These are phyloP conservation scores for Teleogryllus occipitalis DNA, from an alignment of 1,140 invertebrate species.

Conservation along the genomic window DNA sequence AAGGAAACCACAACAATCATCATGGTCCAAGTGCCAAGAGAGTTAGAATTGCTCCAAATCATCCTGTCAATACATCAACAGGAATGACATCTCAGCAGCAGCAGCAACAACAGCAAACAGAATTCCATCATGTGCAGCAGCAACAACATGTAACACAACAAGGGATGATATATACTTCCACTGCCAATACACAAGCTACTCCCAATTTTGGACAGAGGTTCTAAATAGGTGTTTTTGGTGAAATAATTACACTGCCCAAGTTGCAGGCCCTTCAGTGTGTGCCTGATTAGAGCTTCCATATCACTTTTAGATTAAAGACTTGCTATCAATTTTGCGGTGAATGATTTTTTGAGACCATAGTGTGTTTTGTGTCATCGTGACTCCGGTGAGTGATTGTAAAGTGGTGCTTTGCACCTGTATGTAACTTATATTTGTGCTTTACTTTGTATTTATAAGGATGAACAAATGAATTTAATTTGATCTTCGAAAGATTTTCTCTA, in stretches of 20 bases:
- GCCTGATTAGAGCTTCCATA: background rate
- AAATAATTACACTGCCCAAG: background rate
- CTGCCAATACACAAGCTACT: constrained; percentile 16
- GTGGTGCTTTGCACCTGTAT: too few species aligned
- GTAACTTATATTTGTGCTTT: too few species aligned
- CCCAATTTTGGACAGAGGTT: constrained; percentile 21
- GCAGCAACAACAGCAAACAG: constrained; percentile 37
- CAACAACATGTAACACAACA: constrained; percentile 47
- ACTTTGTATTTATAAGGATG: too few species aligned
- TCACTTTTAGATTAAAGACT: background rate
- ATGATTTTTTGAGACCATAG: too few species aligned
- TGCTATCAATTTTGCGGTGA: background rate
- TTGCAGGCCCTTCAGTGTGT: background rate
- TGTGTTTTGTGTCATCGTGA: too few species aligned
- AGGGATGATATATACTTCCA: constrained; percentile 20
- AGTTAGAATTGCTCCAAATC: constrained; percentile 48
- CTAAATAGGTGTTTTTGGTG: background rate
- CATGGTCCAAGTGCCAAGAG: constrained; percentile 50
- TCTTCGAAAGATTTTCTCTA: too few species aligned
- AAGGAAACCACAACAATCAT: constrained; percentile 42
- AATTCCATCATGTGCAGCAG: constrained; percentile 42
- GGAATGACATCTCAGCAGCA: constrained; percentile 36
- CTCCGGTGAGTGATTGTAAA: too few species aligned
- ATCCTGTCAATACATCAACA: constrained; percentile 28
- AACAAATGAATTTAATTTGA: too few species aligned